phyloP scores from a whole-genome alignment of 2,888 invertebrate genomes.

The Agriopis marginaria region DNA sequence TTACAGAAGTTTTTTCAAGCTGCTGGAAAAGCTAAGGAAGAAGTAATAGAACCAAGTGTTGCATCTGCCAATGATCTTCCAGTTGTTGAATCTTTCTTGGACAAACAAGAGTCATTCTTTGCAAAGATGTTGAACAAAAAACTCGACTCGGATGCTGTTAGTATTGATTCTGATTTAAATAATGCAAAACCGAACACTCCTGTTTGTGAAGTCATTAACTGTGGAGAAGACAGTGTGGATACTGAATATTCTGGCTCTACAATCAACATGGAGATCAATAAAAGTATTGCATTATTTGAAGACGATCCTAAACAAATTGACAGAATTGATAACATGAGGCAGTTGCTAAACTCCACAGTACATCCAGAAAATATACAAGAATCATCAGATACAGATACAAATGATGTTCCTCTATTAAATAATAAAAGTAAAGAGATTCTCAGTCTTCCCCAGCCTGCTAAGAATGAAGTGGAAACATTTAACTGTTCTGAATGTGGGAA shows the following conservation, averaged over 20 bases:
- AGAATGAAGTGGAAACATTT: slow-evolving; percentile 51
- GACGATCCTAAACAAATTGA: slow-evolving; percentile 68
- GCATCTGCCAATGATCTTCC: slow-evolving; percentile 2
- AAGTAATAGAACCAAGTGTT: slow-evolving; percentile 15
- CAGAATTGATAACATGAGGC: slow-evolving; percentile 69
- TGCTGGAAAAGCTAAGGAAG: slow-evolving; percentile 38
- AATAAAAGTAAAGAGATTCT: slow-evolving; percentile 17
- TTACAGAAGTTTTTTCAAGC: slow-evolving; percentile 51
- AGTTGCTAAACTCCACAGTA: slow-evolving; percentile 62
- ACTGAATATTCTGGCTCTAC: slow-evolving; percentile 77
- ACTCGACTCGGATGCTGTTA: slow-evolving; percentile 38
- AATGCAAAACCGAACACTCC: slow-evolving; percentile 58
- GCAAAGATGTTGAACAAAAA: slow-evolving; percentile 68
- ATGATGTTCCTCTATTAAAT: slow-evolving; percentile 5
- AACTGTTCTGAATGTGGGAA: slow-evolving; percentile 89
- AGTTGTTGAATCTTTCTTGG: slow-evolving; percentile 61
- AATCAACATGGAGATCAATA: slow-evolving; percentile 80
- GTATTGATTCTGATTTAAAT: slow-evolving; percentile 36
- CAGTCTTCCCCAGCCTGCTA: neutral
- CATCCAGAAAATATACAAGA: slow-evolving; percentile 41
- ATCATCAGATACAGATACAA: slow-evolving; percentile 19
- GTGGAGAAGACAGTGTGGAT: slow-evolving; percentile 74
- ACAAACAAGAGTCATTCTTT: slow-evolving; percentile 81
- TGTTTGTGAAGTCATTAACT: slow-evolving; percentile 60
- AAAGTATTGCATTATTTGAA: slow-evolving; percentile 77